Conservation (phyloP, 2,888 invertebrate genomes). For the Phortica magna region DNA sequence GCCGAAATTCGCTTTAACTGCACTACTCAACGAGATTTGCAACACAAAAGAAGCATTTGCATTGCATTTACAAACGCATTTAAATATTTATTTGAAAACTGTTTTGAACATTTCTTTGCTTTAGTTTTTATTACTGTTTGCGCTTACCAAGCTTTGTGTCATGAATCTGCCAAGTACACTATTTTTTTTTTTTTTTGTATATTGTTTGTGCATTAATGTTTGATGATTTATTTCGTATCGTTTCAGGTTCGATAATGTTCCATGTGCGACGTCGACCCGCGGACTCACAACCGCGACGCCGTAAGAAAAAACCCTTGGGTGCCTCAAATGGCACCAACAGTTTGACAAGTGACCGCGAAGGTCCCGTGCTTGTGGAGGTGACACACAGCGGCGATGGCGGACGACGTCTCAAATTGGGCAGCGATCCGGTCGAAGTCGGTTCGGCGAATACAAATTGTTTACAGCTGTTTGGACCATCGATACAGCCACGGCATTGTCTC, state of each 20-base stretch:
- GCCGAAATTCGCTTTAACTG: constrained; percentile 43
- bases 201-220: not conserved
- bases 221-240: not conserved
- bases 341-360: constrained; percentile 81
- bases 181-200: constrained; percentile 1
- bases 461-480: constrained; percentile 92
- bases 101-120: not conserved
- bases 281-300: constrained; percentile 92
- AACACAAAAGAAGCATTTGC: constrained; percentile 46
- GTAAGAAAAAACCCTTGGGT: constrained; percentile 87
- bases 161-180: constrained; percentile 49
- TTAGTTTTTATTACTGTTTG: not conserved
- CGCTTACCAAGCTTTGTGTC: not conserved
- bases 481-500: constrained; percentile 96
- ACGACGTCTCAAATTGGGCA: constrained; percentile 82
- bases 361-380: constrained; percentile 83
- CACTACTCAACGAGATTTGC: constrained; percentile 48
- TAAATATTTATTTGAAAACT: constrained; percentile 7
- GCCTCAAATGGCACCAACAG: constrained; percentile 79
- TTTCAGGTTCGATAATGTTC: constrained; percentile 95
- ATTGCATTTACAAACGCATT: constrained; percentile 22
- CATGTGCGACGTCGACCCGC: constrained; percentile 96
- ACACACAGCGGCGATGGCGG: constrained; percentile 81
- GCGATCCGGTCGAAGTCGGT: constrained; percentile 85
- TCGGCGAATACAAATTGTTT: constrained; percentile 88